Evolutionary conservation across 2,888 invertebrate species (phyloP).

Genomic region (Prenolepis imparis): DNA sequence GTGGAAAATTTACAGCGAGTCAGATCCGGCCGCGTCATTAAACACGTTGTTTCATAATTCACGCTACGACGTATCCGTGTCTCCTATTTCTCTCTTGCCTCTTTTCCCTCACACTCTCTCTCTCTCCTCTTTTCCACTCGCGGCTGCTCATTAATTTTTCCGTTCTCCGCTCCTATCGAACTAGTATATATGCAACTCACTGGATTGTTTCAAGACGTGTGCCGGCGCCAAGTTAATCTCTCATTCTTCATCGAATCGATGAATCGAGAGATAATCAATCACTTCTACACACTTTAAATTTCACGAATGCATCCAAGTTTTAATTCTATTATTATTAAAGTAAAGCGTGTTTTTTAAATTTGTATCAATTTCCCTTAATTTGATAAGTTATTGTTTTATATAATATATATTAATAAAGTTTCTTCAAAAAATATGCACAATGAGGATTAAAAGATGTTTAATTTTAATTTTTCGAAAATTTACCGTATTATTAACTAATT

Average conservation of each 20-base stretch:
- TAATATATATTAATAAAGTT: neutral
- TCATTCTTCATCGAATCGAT: conserved; percentile 12
- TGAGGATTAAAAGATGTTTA: neutral
- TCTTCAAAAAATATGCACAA: neutral
- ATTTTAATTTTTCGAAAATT: conserved; percentile 8
- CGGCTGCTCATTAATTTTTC: conserved; percentile 35
- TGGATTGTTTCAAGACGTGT: conserved; percentile 39
- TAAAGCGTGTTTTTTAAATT: neutral
- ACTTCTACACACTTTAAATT: conserved; percentile 13
- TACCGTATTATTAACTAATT: neutral
- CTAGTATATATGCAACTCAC: neutral
- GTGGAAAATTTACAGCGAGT: conserved; percentile 83
- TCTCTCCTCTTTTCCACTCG: neutral
- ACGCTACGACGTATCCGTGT: conserved; percentile 77
- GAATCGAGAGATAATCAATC: conserved; percentile 33
- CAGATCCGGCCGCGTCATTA: conserved; percentile 85
- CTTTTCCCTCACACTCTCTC: too few relatives aligned
- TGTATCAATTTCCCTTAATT: neutral
- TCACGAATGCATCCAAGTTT: conserved; percentile 13
- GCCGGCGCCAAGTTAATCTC: conserved; percentile 37
- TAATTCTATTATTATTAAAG: conserved; percentile 16
- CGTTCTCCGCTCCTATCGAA: conserved; percentile 25
- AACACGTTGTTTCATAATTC: conserved; percentile 86
- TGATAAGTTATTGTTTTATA: neutral
- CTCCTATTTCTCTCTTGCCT: conserved; percentile 32